A percentile compares a stretch with the other conserved stretches of the same genome.
These are phyloP conservation scores for Pygoscelis antarcticus DNA, from an alignment of 2,113 vertebrate genomes.

Conservation along the genomic window DNA sequence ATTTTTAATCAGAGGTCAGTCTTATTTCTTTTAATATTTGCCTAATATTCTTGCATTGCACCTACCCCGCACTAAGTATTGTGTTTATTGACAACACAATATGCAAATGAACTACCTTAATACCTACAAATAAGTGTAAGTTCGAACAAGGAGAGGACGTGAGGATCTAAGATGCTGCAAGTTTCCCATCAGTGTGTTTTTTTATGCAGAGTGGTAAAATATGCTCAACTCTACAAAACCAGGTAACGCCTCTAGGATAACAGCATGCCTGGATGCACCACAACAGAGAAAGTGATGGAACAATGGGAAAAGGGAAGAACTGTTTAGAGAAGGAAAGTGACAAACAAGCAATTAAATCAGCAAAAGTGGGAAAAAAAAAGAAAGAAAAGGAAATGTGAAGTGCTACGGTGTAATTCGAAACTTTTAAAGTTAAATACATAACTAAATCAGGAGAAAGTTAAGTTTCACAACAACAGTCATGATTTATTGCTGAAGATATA, in stretches of 20 bases:
- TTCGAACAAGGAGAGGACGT: not conserved
- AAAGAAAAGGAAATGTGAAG: not conserved
- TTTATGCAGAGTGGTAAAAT: not conserved
- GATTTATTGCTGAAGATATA: not conserved
- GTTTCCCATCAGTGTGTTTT: not conserved
- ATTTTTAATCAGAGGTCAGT: not conserved
- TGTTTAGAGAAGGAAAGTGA: not conserved
- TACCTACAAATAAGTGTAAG: not conserved
- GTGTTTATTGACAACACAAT: not conserved
- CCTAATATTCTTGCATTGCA: not conserved
- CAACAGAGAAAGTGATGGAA: not conserved
- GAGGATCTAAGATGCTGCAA: not conserved
- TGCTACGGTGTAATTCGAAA: not conserved
- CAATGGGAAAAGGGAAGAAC: not conserved
- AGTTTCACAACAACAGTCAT: not conserved
- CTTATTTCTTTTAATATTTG: not conserved
- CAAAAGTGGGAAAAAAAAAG: not conserved
- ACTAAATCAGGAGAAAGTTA: not conserved
- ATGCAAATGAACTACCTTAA: not conserved
- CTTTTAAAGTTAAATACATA: not conserved
- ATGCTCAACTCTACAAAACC: not conserved
- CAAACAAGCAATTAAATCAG: not conserved
- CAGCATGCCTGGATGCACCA: not conserved
- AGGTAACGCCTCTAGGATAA: not conserved
- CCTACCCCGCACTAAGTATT: not conserved